Evolutionary conservation across 1,140 invertebrate genomes (phyloP), one percentile per base, ranked within the genome.

Genomic region (Apis dorsata): DNA sequence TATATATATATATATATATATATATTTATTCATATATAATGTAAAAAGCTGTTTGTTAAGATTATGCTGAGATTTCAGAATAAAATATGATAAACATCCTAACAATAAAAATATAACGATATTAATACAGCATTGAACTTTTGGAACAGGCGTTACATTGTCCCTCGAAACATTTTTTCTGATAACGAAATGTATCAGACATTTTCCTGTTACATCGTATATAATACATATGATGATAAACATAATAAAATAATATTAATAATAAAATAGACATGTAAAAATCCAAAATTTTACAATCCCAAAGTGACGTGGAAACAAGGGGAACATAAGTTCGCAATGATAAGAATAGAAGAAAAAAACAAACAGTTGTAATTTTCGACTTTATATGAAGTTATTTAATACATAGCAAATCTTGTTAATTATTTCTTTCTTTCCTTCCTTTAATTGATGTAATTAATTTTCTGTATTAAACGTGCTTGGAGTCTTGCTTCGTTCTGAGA

Each of bases 401-500:
- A 74, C 59, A 79, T 55, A 63, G 78, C 70, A 74, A 81, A 57
- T 49, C 79, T 24, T 51, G 28, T 79, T 65, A 53, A n/a, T 55
- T 10, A 17, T 24, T 63, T 75, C n/a, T 19, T 66, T 21, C 21
- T 55, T 34, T 77, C 13, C 21, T 28, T 44, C 5, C 34, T 13
- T 28, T 28, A 69, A 69, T 69, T 44, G 49, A 69, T 69, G 51
- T 9, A 59, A 62, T 53, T 62, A 21, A 28, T 28, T 65, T 13
- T 74, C 34, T 55, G 51, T 66, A 57, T 82, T 69, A 60, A 49
- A 77, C 57, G 73, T 44, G 73, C 73, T 44, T 49, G 60, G 86
- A 87, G 86, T 87, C 85, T 87, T 87, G 81, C 85, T 85, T 86
- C 74, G 83, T 85, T 88, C 75, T 85, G 49, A 68, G 72, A 63